These are phyloP conservation scores for Melanerpes aurifrons DNA, from an alignment of 2,113 vertebrate species.

Conservation along the genomic window DNA sequence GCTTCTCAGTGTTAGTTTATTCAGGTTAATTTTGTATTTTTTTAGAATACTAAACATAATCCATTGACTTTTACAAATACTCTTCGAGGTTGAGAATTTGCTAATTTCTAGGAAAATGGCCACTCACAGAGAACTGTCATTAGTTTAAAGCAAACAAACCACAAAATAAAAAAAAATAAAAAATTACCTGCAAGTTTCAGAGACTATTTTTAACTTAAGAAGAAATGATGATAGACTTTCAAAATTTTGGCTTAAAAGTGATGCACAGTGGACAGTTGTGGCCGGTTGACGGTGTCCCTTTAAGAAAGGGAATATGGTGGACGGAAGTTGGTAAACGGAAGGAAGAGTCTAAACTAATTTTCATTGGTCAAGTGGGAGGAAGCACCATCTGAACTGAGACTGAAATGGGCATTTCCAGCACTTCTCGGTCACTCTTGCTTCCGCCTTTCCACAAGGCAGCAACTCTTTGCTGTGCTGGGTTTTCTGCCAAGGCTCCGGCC, in stretches of 20 bases:
- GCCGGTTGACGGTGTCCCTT: too few relatives aligned
- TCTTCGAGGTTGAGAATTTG: background rate
- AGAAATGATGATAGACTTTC: background rate
- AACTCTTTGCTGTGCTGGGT: too few relatives aligned
- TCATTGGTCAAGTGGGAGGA: too few relatives aligned
- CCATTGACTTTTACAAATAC: background rate
- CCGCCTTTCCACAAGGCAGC: too few relatives aligned
- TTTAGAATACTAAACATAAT: background rate
- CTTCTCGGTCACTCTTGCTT: too few relatives aligned
- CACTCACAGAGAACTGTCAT: background rate
- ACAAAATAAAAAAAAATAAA: background rate
- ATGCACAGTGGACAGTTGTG: background rate
- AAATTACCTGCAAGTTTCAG: background rate
- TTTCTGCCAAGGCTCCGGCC: too few relatives aligned
- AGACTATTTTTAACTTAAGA: background rate
- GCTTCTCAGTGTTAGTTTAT: background rate
- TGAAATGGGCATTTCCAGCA: too few relatives aligned
- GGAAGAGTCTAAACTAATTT: too few relatives aligned
- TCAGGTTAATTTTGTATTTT: background rate
- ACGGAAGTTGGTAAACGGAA: too few relatives aligned
- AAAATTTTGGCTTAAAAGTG: background rate
- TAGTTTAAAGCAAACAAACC: background rate
- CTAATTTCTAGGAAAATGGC: background rate
- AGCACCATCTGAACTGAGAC: too few relatives aligned
- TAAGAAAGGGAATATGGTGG: too few relatives aligned